Conservation (phyloP, 1,140 invertebrate species). For the Nephila pilipes region DNA sequence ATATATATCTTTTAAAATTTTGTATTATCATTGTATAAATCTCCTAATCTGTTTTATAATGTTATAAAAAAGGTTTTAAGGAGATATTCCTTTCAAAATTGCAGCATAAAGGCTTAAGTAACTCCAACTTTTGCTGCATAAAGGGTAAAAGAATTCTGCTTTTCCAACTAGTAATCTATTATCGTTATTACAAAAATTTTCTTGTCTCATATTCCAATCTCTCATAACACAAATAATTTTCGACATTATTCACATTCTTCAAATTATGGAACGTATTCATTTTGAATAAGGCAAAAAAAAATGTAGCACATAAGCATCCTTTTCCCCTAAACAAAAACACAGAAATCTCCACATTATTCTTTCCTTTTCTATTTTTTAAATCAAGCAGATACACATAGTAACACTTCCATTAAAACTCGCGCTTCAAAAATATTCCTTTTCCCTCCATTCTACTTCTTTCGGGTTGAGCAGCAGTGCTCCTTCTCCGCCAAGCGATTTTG, state of each 20-base stretch:
- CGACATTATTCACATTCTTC: neutral
- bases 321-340: neutral
- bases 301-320: neutral
- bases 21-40: no score
- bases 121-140: no score
- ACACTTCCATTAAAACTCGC: conserved; percentile 56
- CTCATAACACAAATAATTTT: neutral
- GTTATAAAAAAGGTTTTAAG: no score
- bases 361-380: neutral
- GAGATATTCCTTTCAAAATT: no score
- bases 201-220: neutral
- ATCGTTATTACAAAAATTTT: no score
- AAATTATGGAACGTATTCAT: neutral
- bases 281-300: neutral
- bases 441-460: neutral
- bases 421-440: conserved; percentile 50
- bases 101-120: no score
- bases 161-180: no score
- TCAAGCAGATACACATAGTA: neutral
- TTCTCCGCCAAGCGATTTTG: conserved; percentile 53
- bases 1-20: no score
- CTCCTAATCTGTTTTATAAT: no score
- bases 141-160: no score
- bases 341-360: neutral
- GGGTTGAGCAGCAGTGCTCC: conserved; percentile 5